phyloP scores from a whole-genome alignment of 2,113 vertebrate genomes.

The Pica pica region DNA sequence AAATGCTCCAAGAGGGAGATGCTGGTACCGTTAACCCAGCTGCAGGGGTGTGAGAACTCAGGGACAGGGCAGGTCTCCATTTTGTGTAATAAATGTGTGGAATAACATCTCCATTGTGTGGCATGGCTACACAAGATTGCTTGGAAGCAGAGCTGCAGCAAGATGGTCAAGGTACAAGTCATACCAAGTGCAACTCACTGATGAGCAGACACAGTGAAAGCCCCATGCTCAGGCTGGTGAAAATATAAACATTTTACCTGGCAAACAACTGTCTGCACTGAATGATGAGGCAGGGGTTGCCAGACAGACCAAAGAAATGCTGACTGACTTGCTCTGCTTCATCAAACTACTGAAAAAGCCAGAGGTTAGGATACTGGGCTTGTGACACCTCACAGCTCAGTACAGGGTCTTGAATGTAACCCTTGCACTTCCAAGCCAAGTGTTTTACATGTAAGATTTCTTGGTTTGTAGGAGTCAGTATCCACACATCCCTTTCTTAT shows the following conservation, averaged over 20 bases:
- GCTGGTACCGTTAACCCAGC: neutral
- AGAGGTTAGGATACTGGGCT: neutral
- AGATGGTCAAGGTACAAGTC: neutral
- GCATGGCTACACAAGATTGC: neutral
- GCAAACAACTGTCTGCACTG: neutral
- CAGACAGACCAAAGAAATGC: neutral
- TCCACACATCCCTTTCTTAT: neutral
- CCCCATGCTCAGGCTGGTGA: neutral
- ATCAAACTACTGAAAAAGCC: neutral
- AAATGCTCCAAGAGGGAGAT: neutral
- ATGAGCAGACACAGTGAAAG: neutral
- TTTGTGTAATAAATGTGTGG: neutral
- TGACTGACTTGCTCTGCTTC: neutral
- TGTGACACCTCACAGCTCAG: neutral
- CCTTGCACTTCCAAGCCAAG: neutral
- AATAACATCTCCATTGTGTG: fast-evolving
- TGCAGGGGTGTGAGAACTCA: neutral
- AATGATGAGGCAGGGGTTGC: neutral
- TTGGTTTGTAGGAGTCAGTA: neutral
- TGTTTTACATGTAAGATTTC: neutral
- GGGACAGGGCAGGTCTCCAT: neutral
- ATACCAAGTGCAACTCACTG: neutral
- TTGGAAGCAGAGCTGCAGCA: neutral
- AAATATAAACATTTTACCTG: neutral
- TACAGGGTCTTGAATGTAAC: neutral